Percentiles rank a stretch among this genome's conserved stretches.
Evolutionary conservation across 2,888 invertebrate species (phyloP).

Genomic region (Lasioglossum calceatum): DNA sequence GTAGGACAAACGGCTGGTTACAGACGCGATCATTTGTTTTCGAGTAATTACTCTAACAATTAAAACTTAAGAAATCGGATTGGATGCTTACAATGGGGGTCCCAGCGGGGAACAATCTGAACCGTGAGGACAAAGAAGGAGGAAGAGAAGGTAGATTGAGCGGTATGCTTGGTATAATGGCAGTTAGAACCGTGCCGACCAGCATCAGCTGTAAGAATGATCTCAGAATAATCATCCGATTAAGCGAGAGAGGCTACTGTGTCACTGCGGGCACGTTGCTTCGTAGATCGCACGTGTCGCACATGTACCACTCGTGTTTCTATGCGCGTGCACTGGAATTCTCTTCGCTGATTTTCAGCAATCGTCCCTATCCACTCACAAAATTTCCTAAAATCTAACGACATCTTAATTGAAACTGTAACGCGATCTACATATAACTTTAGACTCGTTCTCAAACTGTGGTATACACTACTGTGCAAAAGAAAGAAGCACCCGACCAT

Average conservation of each 20-base stretch:
- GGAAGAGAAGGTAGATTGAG: constrained; percentile 50
- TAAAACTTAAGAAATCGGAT: background rate
- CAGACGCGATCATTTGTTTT: background rate
- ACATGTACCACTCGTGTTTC: constrained; percentile 21
- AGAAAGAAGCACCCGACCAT: too few species aligned
- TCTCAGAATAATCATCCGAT: constrained; percentile 83
- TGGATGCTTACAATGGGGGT: background rate
- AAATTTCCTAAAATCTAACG: background rate
- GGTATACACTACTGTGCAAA: too few species aligned
- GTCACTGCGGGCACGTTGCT: constrained; percentile 71
- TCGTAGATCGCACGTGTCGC: constrained; percentile 48
- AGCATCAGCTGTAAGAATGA: constrained; percentile 77
- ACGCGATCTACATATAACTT: too few species aligned
- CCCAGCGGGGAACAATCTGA: background rate
- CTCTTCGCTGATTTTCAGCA: constrained; percentile 9
- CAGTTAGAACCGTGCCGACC: constrained; percentile 58
- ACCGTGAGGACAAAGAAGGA: constrained; percentile 33
- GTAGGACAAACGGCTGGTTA: background rate
- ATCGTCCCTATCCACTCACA: background rate
- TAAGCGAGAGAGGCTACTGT: constrained; percentile 78
- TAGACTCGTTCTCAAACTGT: too few species aligned
- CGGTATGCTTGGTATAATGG: constrained; percentile 54
- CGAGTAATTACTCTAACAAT: background rate
- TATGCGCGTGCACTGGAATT: constrained; percentile 31
- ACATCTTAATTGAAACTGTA: too few species aligned